phyloP scores from a whole-genome alignment of 2,888 invertebrate genomes.

The Polymixis lichenea region DNA sequence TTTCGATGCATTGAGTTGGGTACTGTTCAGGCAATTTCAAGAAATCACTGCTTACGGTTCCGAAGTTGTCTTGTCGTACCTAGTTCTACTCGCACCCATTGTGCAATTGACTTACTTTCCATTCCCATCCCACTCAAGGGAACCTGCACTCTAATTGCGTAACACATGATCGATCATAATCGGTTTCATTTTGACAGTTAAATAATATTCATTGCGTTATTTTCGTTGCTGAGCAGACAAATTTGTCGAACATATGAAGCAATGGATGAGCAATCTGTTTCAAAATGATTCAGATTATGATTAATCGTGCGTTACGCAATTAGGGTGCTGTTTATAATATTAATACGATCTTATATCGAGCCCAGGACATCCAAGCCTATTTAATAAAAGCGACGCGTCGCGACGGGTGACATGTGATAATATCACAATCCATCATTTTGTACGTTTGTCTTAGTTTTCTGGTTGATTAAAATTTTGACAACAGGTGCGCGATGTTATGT shows the following conservation, averaged over 20 bases:
- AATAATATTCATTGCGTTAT: no score
- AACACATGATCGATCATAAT: no score
- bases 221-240: no score
- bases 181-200: no score
- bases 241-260: no score
- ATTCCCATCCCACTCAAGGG: background rate
- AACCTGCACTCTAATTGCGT: background rate
- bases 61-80: background rate
- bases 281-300: no score
- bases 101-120: background rate
- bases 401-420: background rate
- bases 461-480: no score
- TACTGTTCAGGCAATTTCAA: background rate
- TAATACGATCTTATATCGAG: background rate
- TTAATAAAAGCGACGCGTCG: no score
- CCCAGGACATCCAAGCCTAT: background rate
- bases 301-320: no score
- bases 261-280: no score
- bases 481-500: no score
- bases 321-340: background rate
- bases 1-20: background rate
- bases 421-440: background rate
- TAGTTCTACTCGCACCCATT: background rate
- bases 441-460: background rate
- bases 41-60: background rate